Base-by-base conservation (phyloP, 2,113 vertebrate species). In the Eclectus roratus region DNA sequence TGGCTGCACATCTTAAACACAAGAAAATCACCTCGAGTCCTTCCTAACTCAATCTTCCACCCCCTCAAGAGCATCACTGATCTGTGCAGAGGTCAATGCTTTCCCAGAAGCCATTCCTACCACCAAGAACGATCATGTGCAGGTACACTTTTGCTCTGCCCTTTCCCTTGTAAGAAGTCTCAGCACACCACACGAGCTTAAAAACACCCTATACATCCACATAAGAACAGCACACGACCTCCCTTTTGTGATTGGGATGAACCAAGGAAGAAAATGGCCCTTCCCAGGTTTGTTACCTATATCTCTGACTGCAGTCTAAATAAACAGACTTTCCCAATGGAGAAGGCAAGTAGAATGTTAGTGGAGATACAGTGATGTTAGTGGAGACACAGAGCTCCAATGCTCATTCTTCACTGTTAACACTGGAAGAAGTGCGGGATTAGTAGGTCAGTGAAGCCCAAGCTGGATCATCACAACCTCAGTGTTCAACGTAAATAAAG, bases 201-300 rank as follows among this genome's bases (percentile, higher is more conserved):
- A 29, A 64, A 47, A 23, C 18, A 0, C 6, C 10, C 9, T 33
- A 21, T 21, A 20, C 35, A 15, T 27, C 23, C 3, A 0, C 20
- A 6, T 15, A 8, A 43, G 23, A 50, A 29, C 11, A 31, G 25
- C 29, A 1, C 3, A 17, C 2, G 0, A n/a, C 4, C 53, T 50
- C 37, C 7, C 23, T 46, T n/a, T 2, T 5, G 10, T 1, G 0
- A 33, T 4, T 41, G 33, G 68, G 20, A 28, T 47, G 49, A 72
- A 52, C 41, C 5, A 4, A 47, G 37, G 28, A 46, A 43, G 39
- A 17, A 72, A 81, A 37, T 1, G 5, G 28, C 20, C 43, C 64
- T 27, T 3, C 52, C 11, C 13, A 33, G 31, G 15, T 24, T 33
- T 33, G 47, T 39, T 28, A 28, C 29, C 68, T 15, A 0, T 5